Evolutionary conservation across 2,888 invertebrate genomes (phyloP).

Genomic region (Atethmia centrago): DNA sequence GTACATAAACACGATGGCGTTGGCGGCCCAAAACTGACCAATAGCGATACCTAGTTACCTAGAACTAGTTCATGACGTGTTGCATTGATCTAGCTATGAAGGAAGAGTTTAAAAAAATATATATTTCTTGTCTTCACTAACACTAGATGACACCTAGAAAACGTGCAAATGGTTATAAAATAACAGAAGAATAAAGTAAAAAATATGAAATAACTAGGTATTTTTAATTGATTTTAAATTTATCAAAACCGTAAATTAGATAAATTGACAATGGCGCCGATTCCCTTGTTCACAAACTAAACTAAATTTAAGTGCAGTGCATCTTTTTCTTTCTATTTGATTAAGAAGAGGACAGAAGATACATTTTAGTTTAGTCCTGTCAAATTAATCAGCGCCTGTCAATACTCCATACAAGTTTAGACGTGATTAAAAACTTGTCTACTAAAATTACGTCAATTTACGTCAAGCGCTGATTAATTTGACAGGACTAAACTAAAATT

Average conservation of each 20-base stretch:
- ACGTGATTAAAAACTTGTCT: too few species aligned
- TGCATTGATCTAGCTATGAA: background rate
- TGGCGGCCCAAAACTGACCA: background rate
- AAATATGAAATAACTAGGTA: background rate
- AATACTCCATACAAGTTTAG: too few species aligned
- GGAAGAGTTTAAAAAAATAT: background rate
- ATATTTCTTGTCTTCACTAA: background rate
- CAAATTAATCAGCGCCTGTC: too few species aligned
- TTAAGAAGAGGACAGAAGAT: too few species aligned
- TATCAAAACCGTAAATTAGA: background rate
- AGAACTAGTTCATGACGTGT: background rate
- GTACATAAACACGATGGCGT: background rate
- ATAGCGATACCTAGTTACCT: background rate
- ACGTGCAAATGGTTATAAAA: background rate
- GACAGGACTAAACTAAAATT: too few species aligned
- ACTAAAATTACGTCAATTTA: too few species aligned
- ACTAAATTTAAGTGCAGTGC: too few species aligned
- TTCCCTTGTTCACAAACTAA: too few species aligned
- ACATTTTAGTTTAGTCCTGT: too few species aligned
- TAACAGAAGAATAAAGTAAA: background rate
- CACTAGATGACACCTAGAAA: background rate
- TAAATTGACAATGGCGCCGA: background rate
- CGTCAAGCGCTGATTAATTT: too few species aligned
- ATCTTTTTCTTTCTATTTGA: too few species aligned
- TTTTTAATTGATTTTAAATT: background rate